Percentiles rank a stretch among this genome's conserved stretches.
phyloP scores from a whole-genome alignment of 1,140 invertebrate species.

The Grapholita molesta region DNA sequence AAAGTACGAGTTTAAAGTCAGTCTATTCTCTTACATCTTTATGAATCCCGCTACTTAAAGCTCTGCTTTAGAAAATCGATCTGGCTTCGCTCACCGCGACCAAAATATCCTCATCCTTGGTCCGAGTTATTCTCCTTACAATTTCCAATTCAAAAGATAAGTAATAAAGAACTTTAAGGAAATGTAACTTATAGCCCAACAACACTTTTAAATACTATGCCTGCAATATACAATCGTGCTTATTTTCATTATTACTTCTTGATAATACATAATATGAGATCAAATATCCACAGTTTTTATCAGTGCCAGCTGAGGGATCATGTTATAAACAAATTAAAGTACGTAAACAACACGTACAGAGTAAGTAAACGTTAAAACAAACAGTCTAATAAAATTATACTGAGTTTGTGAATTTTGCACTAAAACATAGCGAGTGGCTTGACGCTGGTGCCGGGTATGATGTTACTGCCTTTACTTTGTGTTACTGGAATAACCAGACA shows the following conservation, averaged over 20 bases:
- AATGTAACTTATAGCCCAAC: conserved; percentile 31
- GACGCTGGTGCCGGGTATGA: neutral
- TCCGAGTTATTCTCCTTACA: conserved; percentile 53
- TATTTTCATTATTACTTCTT: conserved; percentile 48
- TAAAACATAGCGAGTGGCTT: neutral
- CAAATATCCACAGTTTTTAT: conserved; percentile 42
- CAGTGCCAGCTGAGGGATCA: conserved; percentile 33
- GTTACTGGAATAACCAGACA: too few relatives aligned
- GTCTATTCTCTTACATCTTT: conserved; percentile 61
- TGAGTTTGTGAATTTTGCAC: neutral
- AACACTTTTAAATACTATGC: conserved; percentile 31
- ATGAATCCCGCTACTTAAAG: conserved; percentile 68
- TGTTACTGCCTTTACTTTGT: neutral
- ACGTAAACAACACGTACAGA: too few relatives aligned
- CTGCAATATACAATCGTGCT: conserved; percentile 32
- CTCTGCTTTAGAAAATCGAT: conserved; percentile 59
- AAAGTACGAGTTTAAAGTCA: conserved; percentile 72
- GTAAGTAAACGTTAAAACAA: conserved; percentile 25
- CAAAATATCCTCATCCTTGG: conserved; percentile 58
- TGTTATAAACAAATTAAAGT: conserved; percentile 29
- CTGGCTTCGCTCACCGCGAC: conserved; percentile 39
- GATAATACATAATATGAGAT: conserved; percentile 57
- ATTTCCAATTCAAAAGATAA: conserved; percentile 16
- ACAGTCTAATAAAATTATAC: conserved; percentile 12
- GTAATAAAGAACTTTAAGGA: conserved; percentile 21